Conservation (phyloP, 2,888 invertebrate species). For the Drosophila rellima region DNA sequence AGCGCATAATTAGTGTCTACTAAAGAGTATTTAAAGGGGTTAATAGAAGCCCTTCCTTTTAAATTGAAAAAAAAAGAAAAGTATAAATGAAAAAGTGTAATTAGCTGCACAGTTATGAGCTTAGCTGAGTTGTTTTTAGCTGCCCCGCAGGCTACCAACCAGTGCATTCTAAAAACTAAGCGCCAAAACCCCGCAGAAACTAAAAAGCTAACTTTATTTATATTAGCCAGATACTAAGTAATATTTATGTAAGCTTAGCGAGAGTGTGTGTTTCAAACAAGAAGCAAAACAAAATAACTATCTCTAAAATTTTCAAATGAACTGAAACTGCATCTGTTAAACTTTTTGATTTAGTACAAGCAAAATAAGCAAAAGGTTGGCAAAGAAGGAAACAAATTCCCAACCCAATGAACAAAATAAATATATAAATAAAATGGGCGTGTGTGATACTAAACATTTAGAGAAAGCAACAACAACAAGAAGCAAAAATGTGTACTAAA, state of each 20-base stretch:
- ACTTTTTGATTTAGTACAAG: constrained; percentile 66
- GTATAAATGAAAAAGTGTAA: constrained; percentile 42
- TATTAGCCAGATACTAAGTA: constrained; percentile 45
- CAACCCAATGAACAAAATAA: constrained; percentile 25
- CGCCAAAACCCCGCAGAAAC: constrained; percentile 19
- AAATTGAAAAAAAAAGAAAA: constrained; percentile 2
- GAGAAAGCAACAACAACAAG: constrained; percentile 57
- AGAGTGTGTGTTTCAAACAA: constrained; percentile 17
- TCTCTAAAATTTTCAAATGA: constrained; percentile 56
- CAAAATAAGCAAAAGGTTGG: constrained; percentile 35
- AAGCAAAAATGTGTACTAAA: constrained; percentile 45
- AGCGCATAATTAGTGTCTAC: constrained; percentile 40
- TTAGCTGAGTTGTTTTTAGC: constrained; percentile 61
- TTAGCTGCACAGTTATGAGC: constrained; percentile 68
- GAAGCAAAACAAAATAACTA: constrained; percentile 23
- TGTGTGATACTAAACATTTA: constrained; percentile 81
- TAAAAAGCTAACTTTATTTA: constrained; percentile 54
- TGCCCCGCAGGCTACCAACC: constrained; percentile 46
- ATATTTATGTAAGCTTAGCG: constrained; percentile 48
- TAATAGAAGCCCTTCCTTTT: neutral
- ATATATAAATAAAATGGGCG: constrained; percentile 53
- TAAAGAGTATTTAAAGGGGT: constrained; percentile 34
- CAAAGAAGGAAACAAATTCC: constrained; percentile 7
- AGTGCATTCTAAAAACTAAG: constrained; percentile 47
- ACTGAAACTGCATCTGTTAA: constrained; percentile 55